Conservation (phyloP, 1,140 invertebrate species). For the Tribolium madens region DNA sequence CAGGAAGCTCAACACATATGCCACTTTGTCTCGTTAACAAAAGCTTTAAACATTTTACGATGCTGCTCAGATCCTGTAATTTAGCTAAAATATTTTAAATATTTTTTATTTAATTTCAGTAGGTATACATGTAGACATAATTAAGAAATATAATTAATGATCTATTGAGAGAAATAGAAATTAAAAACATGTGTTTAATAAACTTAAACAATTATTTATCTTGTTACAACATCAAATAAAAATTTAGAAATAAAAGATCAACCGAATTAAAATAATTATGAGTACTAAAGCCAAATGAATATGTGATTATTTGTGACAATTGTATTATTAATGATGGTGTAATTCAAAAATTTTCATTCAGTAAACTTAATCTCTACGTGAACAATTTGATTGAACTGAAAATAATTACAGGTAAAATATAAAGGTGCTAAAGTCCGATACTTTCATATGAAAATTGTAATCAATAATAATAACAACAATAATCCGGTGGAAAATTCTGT, state of each 20-base stretch:
- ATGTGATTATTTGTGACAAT: neutral
- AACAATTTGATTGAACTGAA: neutral
- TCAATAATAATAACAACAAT: neutral
- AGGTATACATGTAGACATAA: no score
- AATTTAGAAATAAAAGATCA: no score
- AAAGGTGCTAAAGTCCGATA: neutral
- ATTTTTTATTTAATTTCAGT: no score
- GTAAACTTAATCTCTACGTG: neutral
- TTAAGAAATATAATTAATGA: no score
- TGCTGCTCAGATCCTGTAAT: no score
- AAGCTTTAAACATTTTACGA: neutral
- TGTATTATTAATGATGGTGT: neutral
- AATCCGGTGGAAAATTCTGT: neutral
- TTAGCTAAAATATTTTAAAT: no score
- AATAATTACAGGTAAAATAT: neutral
- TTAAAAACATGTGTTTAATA: no score
- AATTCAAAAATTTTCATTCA: neutral
- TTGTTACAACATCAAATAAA: no score
- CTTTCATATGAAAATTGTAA: neutral
- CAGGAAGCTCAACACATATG: neutral
- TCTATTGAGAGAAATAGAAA: no score
- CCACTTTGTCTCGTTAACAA: neutral
- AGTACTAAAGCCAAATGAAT: neutral
- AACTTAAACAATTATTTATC: no score
- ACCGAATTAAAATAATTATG: neutral